Conservation (phyloP, 2,113 vertebrate genomes). For the Xenus cinereus region DNA sequence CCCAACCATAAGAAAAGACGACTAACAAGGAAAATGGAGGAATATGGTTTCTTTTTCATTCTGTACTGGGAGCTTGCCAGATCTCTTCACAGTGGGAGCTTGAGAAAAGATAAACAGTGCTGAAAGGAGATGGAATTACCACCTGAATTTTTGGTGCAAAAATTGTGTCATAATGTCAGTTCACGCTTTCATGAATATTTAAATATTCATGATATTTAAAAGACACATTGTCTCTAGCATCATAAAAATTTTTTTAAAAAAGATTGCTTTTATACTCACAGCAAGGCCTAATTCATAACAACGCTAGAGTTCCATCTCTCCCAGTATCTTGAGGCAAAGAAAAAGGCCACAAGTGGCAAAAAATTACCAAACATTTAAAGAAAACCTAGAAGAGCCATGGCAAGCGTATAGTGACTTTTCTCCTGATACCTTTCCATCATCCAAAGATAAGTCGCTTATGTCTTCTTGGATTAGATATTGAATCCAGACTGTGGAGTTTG, state of each 20-base stretch:
- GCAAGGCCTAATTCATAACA: not conserved
- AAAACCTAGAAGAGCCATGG: not conserved
- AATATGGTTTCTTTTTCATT: not conserved
- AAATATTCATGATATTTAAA: not conserved
- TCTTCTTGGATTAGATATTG: not conserved
- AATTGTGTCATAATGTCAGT: not conserved
- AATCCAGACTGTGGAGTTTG: not conserved
- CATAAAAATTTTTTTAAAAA: not conserved
- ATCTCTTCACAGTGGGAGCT: not conserved
- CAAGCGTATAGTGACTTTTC: not conserved
- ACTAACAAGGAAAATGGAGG: not conserved
- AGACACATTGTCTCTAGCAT: not conserved
- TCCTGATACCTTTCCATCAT: not conserved
- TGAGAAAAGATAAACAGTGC: slow-evolving; percentile 3
- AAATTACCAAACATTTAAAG: not conserved
- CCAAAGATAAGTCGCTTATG: not conserved
- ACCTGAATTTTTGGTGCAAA: not conserved
- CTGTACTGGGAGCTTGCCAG: not conserved
- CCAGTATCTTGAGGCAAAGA: not conserved
- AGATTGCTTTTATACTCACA: not conserved
- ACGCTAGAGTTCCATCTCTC: not conserved
- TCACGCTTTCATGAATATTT: not conserved
- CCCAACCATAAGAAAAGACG: not conserved
- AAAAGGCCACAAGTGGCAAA: too few relatives aligned
- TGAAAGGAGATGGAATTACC: not conserved